phyloP scores from a whole-genome alignment of 2,797 vertebrate genomes.

The Halcyon chelicuti region DNA sequence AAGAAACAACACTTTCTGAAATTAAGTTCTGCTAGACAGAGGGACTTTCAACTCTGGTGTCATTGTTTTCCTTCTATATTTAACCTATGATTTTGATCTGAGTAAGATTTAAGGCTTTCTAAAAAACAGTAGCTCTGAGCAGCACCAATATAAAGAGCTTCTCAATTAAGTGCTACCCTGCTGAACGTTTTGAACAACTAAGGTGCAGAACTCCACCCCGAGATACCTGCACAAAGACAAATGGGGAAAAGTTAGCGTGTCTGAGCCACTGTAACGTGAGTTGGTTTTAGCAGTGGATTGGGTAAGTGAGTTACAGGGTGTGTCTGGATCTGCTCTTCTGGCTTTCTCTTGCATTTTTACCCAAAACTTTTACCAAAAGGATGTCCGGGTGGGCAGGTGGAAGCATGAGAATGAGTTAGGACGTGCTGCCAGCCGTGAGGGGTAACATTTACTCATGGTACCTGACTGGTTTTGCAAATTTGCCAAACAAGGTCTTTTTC shows the following conservation, averaged over 20 bases:
- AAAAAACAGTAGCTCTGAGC: background rate
- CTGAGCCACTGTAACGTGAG: background rate
- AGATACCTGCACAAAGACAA: background rate
- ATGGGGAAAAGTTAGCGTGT: background rate
- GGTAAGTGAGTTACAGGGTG: background rate
- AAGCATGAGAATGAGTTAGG: slow-evolving; percentile 31
- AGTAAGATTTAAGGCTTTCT: background rate
- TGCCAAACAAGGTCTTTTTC: background rate
- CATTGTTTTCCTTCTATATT: background rate
- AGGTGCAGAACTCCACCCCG: background rate
- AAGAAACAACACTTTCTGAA: background rate
- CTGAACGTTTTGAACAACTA: slow-evolving; percentile 19
- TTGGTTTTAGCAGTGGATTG: background rate
- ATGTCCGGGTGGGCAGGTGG: background rate
- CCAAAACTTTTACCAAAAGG: background rate
- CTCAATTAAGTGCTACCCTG: background rate
- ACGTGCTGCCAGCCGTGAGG: slow-evolving; percentile 15
- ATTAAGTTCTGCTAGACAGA: background rate
- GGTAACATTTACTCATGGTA: background rate
- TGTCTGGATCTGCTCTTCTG: background rate
- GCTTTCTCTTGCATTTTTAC: background rate
- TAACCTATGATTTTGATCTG: background rate
- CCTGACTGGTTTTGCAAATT: slow-evolving; percentile 33
- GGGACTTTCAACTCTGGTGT: background rate
- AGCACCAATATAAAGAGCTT: background rate